Evolutionary conservation across 1,140 invertebrate species (phyloP), one percentile per base, ranked within the genome.

Genomic region (Drosophila pruinosa): DNA sequence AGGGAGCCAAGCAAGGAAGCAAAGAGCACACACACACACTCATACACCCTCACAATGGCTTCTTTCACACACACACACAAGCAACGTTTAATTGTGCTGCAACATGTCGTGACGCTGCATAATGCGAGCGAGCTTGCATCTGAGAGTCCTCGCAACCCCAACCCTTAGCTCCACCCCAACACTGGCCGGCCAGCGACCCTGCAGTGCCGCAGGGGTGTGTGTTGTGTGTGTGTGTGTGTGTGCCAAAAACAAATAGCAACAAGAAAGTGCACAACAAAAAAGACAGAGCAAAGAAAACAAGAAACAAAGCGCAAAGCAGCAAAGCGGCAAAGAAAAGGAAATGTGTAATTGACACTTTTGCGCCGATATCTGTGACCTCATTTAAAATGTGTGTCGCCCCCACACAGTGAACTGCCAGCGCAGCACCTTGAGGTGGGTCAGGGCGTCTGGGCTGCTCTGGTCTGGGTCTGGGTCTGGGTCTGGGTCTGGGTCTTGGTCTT

Each of bases 341-440:
- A 67, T 67, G 72, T 86, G 82, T 88, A 86, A 86, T 86, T 81
- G 81, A 88, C 82, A 86, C 81, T 86, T 77, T 68, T 86, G 54
- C 59, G 70, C 81, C 82, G 78, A 86, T 86, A 86, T 86, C 65
- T 88, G 74, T 86, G 81, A 86, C 81, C 81, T 74, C 78, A 88
- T 86, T 86, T 77, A 50, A 79, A 81, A 86, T 86, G 82, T 86
- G 78, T 86, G 81, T 86, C 81, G 77, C 48, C 34, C 14, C 31
- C 31, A n/a, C 6, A 8, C 28, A 31, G n/a, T n/a, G n/a, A n/a
- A n/a, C n/a, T n/a, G n/a, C n/a, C 31, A 17, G 56, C 34, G 8
- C 48, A 71, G 69, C 65, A 41, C 70, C 82, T 86, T 86, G 82
- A 86, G 81, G 81, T 81, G 82, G 81, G 81, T 86, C 81, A 86